phyloP scores from a whole-genome alignment of 2,113 vertebrate genomes.

The Notechis scutatus region DNA sequence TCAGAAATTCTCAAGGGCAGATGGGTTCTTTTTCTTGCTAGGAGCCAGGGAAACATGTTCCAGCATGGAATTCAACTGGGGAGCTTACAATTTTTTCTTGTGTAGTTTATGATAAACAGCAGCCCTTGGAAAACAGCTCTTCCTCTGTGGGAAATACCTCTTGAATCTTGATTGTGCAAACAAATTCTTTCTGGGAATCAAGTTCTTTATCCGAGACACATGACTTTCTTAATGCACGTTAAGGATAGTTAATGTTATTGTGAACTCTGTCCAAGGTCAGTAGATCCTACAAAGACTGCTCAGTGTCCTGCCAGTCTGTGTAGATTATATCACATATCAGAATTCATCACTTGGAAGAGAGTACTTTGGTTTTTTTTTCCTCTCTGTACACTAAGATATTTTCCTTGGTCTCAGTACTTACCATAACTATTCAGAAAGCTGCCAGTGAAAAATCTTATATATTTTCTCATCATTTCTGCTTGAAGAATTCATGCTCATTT shows the following conservation, averaged over 20 bases:
- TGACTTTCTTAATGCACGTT: not conserved
- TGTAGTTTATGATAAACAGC: not conserved
- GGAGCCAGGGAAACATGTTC: not conserved
- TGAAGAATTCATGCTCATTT: conserved; percentile 55
- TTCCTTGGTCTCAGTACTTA: not conserved
- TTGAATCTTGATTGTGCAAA: conserved; percentile 10
- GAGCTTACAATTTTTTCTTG: not conserved
- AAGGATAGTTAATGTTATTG: not conserved
- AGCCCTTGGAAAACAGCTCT: not conserved
- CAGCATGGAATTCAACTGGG: not conserved
- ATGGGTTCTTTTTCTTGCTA: not conserved
- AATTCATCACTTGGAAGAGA: not conserved
- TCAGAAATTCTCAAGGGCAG: not conserved
- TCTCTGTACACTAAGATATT: not conserved
- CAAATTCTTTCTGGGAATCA: not conserved
- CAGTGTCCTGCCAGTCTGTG: not conserved
- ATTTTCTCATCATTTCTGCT: not conserved
- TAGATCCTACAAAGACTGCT: not conserved
- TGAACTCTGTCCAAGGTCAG: not conserved
- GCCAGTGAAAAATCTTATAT: not conserved
- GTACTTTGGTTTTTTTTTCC: not conserved
- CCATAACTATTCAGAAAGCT: not conserved
- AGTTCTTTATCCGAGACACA: not conserved
- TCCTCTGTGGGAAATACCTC: not conserved
- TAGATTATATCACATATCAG: not conserved